Base-by-base conservation (phyloP, 1,140 invertebrate genomes). In the Drosophila leontia region DNA sequence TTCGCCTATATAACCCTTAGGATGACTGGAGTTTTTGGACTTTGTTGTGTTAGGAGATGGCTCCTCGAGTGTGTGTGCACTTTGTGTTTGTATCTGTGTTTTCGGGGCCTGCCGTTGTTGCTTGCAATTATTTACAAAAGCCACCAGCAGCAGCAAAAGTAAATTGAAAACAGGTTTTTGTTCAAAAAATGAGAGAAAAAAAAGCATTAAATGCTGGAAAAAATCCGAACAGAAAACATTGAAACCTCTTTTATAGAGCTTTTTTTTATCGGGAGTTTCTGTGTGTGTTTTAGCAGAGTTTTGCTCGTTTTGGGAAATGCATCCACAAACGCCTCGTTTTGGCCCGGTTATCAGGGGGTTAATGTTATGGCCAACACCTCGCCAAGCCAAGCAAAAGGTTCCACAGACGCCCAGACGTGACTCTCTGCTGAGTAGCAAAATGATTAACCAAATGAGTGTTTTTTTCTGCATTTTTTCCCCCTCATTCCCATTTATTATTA, bases 111-210 rank as follows among this genome's bases (percentile, higher is more conserved):
- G 74, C 63, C 72, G 61, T 47, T 58, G 61, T 51, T 58, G 85
- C 78, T 76, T 88, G 85, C 85, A 88, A 90, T 88, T 88, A 88
- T 88, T 90, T 88, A 88, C 85, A 88, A 91, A 78, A 88, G 70
- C 78, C 75, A 71, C 48, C 82, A 51, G 45, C 67, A 80, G 37
- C 82, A 81, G 75, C 76, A 88, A 88, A 85, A 83, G 68, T 87
- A 81, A 90, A 88, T 81, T 90, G 72, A 81, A 88, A 88, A 88
- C 84, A 78, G 84, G 84, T 88, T 88, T 88, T 71, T 55, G 75
- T 82, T 80, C 13, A 75, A 87, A 88, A 80, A 64, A 47, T 23
- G 37, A 80, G 62, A 83, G 76, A 74, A 76, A 80, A 69, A 87
- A 35, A 45, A 56, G 26, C 23, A 26, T 35, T 26, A 56, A 26